Evolutionary conservation across 2,797 vertebrate genomes (phyloP), one percentile per base, ranked within the genome.

Genomic region (Catharus ustulatus): DNA sequence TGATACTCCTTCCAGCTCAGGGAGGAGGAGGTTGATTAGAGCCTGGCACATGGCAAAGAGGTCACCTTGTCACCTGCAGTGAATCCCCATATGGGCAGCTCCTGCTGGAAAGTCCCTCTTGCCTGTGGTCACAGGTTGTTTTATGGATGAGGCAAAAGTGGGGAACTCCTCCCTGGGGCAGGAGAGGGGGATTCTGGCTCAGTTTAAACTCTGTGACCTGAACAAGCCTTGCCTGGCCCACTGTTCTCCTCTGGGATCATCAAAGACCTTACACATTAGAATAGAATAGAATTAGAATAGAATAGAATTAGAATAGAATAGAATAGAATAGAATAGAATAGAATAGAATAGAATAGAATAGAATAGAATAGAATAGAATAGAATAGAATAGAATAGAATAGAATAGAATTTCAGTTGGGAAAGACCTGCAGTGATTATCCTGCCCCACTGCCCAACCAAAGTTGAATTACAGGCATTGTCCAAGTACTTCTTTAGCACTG

Each of bases 381-480:
- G 36, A 30, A 38, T 51, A 22, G 46, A 57, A 38, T 34, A 6
- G 38, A 32, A 40, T 52, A 13, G 46, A 58, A 38, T 34, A 5
- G 38, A 32, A 40, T 52, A 13, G 46, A 58, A 38, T 77, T n/a
- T 40, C 68, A 20, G 5, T 12, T 59, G 24, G n/a, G 62, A 79
- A 34, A 4, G 1, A 42, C 4, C n/a, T 55, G 12, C 40, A 76
- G 0, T 6, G 4, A 54, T 59, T 19, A 18, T 10, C 6, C 34
- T 42, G 30, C 51, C 52, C 26, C 27, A 32, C 30, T 45, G 8
- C 26, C 7, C 21, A 13, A 82, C 48, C 19, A 17, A 58, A 42
- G 3, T 42, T 67, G 40, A 40, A 12, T 36, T 87, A 63, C 71
- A 29, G 14, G 2, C 15, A 18, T 62, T 75, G 7, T 22, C 40